Base-by-base conservation (phyloP, 1,140 invertebrate species). In the Camponotus pennsylvanicus region DNA sequence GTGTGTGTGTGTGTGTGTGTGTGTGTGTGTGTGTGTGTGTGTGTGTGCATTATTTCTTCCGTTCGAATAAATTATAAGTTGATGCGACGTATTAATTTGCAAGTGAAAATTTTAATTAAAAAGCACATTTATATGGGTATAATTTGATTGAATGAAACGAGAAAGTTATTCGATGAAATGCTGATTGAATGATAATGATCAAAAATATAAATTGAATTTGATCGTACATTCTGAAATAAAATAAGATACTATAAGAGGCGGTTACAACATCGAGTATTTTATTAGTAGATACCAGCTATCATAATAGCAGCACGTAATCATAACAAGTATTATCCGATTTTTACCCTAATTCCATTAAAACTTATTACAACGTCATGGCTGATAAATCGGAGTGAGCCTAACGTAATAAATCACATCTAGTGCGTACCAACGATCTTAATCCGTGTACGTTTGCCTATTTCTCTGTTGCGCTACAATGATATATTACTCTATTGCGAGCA, bases 361-460 rank as follows among this genome's bases (percentile, higher is more conserved):
- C 55, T 63, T 21, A 84, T 88, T 87, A 88, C 40, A 70, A 70
- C 69, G 67, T 57, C 75, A 42, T 59, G 18, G 4, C 49, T 61
- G 87, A 80, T 88, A 88, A 88, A 89, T 88, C 61, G 82, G 55
- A 70, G 15, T 76, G 45, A 40, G 61, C 57, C 34, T 40, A 42
- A 70, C 75, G 85, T 57, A 64, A 89, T 89, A 89, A 88, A 89
- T 89, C 88, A 89, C 75, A 45, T 77, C 32, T 40, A 34, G 76
- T 55, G 8, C 21, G 66, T 59, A 78, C 64, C 82, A 82, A 86
- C 61, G 86, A 88, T 89, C 86, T 89, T 89, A 88, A 88, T 84
- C 55, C 40, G 61, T 40, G 55, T 37, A 61, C 67, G 78, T 88
- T 89, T 85, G 80, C 75, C 75, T 73, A 76, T 55, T 76, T 80